Base-by-base conservation (phyloP, 2,888 invertebrate species). In the Volucella zonaria region DNA sequence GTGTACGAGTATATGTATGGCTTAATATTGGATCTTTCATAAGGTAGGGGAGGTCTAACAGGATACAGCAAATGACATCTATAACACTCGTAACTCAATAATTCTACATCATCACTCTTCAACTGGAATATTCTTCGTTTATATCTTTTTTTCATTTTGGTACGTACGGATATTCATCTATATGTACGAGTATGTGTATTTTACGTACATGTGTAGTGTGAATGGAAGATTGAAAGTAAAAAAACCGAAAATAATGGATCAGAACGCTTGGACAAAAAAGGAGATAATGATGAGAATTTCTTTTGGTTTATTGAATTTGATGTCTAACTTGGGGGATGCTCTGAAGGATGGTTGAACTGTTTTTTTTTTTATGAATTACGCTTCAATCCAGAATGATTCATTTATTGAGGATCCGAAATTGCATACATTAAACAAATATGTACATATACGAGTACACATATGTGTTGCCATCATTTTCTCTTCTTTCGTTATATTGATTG, bases 61-160 rank as follows among this genome's bases (percentile, higher is more conserved):
- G 42, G 31, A 66, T 18, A 18, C 51, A 18, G 12, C 12, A 66
- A 66, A 52, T 51, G 40, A 18, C 49, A 51, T 66, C 66, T 66
- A 40, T 61, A 31, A 31, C n/a, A 61, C 6, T 31, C 40, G 73
- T 62, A 62, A 62, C 61, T 61, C 52, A 61, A 73, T 73, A 73
- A 73, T 62, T 73, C 62, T 52, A 45, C 61, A 52, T 61, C 73
- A 62, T 62, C 52, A 62, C 62, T 73, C 73, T 47, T 58, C n/a
- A 40, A 47, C 31, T 12, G 15, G 59, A 43, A 59, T 56, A 38
- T 38, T 38, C 31, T 31, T 38, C 1, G n/a, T 40, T 40, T 58
- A 40, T 58, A 14, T 52, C 12, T 8, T 31, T 31, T 31, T 31
- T 31, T 6, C 6, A 6, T 31, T 1, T 31, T 31, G 31, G 31